phyloP scores from a whole-genome alignment of 2,113 vertebrate genomes.

The Hoplias malabaricus region DNA sequence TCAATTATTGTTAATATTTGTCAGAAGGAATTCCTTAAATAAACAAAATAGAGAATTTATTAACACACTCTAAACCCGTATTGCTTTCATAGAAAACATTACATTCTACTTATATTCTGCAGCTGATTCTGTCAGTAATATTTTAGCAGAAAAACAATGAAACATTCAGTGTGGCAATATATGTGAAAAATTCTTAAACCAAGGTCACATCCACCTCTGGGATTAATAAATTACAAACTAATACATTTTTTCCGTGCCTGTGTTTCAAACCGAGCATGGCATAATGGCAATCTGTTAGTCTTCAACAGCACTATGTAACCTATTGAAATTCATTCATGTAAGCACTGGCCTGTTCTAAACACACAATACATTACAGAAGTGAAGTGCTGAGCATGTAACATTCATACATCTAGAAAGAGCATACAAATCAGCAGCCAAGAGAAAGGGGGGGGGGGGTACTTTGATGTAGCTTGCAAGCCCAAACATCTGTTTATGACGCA shows the following conservation, averaged over 20 bases:
- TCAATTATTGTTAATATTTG: no score
- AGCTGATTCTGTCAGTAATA: neutral
- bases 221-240: neutral
- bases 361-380: neutral
- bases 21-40: no score
- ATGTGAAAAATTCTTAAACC: neutral
- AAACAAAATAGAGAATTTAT: no score
- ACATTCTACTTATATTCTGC: no score
- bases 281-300: neutral
- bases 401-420: neutral
- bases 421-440: neutral
- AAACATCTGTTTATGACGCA: neutral
- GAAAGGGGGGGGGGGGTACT: no score
- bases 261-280: neutral
- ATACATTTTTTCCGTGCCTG: neutral
- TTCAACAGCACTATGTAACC: slow-evolving; percentile 15
- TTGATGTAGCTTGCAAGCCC: neutral
- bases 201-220: neutral
- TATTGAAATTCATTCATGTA: neutral
- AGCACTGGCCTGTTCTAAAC: neutral
- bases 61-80: no score
- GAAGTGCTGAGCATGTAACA: neutral
- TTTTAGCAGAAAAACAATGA: neutral
- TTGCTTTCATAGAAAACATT: no score
- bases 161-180: no score